These are phyloP conservation scores for Callipepla californica DNA, from an alignment of 2,113 vertebrate species.

Conservation along the genomic window DNA sequence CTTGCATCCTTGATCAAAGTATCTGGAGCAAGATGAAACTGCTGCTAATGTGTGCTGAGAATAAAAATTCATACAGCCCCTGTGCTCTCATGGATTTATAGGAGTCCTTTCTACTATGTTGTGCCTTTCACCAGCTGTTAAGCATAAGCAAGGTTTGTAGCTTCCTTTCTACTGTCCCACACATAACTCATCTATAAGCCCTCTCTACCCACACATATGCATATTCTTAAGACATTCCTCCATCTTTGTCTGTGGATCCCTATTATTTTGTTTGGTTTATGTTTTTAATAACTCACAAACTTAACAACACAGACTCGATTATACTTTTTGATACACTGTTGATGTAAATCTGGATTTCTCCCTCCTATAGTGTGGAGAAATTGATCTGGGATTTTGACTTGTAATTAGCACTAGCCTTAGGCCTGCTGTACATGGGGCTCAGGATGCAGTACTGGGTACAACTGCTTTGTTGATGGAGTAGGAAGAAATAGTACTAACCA, in stretches of 20 bases:
- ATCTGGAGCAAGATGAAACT: slow-evolving; percentile 24
- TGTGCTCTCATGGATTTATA: slow-evolving; percentile 20
- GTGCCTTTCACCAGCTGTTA: background rate
- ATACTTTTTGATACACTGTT: background rate
- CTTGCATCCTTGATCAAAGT: slow-evolving; percentile 29
- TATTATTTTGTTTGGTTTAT: background rate
- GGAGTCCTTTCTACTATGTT: background rate
- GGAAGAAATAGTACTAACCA: background rate
- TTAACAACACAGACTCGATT: background rate
- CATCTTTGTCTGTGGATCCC: background rate
- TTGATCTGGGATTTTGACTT: background rate
- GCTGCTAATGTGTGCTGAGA: background rate
- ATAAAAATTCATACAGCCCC: background rate
- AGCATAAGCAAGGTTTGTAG: background rate
- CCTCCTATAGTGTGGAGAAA: background rate
- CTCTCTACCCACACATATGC: background rate
- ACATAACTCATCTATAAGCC: background rate
- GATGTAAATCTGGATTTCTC: background rate
- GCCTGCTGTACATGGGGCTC: background rate
- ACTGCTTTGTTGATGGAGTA: background rate
- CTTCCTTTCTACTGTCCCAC: background rate
- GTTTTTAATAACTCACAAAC: background rate
- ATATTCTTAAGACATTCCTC: background rate
- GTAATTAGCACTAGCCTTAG: background rate
- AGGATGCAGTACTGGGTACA: background rate